These are phyloP conservation scores for Xiphorhynchus erythropygius DNA, from an alignment of 2,797 vertebrate genomes.

Conservation along the genomic window DNA sequence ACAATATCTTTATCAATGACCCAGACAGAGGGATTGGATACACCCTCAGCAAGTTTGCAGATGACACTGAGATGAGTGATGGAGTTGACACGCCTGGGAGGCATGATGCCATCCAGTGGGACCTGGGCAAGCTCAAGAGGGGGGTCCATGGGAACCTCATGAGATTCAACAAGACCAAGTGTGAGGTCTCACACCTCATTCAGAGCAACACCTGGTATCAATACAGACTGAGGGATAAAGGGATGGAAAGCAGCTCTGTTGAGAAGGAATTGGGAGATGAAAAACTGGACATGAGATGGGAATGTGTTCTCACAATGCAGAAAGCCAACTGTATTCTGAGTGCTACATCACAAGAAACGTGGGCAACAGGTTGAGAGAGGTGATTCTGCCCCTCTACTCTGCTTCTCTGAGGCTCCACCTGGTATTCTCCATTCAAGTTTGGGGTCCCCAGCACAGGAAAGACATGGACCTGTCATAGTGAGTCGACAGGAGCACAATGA, in stretches of 20 bases:
- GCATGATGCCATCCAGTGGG: background rate
- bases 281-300: background rate
- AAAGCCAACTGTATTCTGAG: background rate
- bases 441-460: background rate
- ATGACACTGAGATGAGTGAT: background rate
- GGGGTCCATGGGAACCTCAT: background rate
- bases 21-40: background rate
- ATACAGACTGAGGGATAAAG: background rate
- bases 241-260: background rate
- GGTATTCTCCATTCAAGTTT: background rate
- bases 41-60: background rate
- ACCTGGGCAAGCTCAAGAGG: background rate
- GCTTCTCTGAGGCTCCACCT: background rate
- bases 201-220: background rate
- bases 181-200: background rate
- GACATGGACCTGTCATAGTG: rapidly evolving
- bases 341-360: background rate
- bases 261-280: background rate
- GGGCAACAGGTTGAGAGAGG: background rate
- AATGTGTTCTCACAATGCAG: background rate
- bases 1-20: background rate
- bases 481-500: background rate
- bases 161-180: background rate
- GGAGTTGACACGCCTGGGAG: background rate
- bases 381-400: background rate